Conservation (phyloP, 2,888 invertebrate genomes). For the Tigriopus californicus region DNA sequence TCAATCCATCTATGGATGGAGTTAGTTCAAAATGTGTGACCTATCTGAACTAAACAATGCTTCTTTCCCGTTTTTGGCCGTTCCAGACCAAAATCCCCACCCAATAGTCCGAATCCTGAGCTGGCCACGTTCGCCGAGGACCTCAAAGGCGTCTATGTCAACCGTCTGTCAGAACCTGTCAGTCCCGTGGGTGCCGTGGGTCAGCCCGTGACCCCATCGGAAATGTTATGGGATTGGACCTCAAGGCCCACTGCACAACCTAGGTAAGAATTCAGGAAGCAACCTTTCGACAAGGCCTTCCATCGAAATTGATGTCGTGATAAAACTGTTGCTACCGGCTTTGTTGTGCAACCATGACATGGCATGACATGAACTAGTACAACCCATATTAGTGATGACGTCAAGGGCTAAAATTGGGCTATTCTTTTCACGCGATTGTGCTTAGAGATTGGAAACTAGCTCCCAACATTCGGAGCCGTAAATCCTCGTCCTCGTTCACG, state of each 20-base stretch:
- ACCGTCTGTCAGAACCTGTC: conserved; percentile 25
- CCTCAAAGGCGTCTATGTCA: conserved; percentile 51
- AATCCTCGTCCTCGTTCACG: background rate
- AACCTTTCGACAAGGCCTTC: too few species aligned
- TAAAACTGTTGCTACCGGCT: too few species aligned
- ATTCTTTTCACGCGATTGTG: too few species aligned
- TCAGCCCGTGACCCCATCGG: background rate
- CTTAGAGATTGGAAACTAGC: conserved; percentile 54
- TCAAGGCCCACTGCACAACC: background rate
- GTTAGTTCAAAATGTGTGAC: too few species aligned
- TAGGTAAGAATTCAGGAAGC: too few species aligned
- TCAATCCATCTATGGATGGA: too few species aligned
- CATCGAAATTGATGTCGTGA: too few species aligned
- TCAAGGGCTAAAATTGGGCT: too few species aligned
- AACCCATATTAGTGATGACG: too few species aligned
- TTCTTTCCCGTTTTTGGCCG: conserved; percentile 17
- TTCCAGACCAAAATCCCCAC: conserved; percentile 70
- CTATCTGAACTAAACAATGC: background rate
- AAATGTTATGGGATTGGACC: conserved; percentile 11
- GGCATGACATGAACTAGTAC: too few species aligned
- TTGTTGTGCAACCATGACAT: too few species aligned
- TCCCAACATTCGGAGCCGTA: background rate
- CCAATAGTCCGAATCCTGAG: conserved; percentile 67
- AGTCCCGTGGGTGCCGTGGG: background rate
- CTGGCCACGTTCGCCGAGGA: conserved; percentile 44